Evolutionary conservation across 2,113 vertebrate genomes (phyloP).

Genomic region (Tetrax tetrax): DNA sequence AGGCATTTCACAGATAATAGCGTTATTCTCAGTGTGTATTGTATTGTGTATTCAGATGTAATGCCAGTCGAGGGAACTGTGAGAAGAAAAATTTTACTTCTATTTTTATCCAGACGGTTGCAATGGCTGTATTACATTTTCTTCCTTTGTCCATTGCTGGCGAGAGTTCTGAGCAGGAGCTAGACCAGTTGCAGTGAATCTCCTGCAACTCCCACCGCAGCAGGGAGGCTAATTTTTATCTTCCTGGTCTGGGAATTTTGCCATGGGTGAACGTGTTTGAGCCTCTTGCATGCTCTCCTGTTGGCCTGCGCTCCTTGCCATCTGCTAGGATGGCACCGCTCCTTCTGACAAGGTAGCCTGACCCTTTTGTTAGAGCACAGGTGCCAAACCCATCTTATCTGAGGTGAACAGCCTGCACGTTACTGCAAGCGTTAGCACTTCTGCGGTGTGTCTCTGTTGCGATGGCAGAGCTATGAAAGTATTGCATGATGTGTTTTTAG

Average conservation of each 20-base stretch:
- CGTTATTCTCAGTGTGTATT: background rate
- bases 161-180: background rate
- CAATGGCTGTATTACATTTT: background rate
- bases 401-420: background rate
- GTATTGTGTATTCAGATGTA: background rate
- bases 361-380: background rate
- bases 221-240: background rate
- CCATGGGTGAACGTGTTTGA: background rate
- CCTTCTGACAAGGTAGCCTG: background rate
- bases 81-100: background rate
- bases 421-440: background rate
- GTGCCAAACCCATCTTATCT: background rate
- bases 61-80: background rate
- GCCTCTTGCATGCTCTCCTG: background rate
- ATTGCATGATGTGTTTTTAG: background rate
- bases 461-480: background rate
- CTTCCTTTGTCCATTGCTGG: background rate
- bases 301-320: background rate
- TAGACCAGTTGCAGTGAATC: background rate
- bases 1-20: background rate
- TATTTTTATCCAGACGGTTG: background rate
- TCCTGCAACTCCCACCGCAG: background rate
- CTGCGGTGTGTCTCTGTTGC: background rate
- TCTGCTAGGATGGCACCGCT: constrained; percentile 13
- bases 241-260: background rate